Percentiles rank a stretch among this genome's conserved stretches.
phyloP scores from a whole-genome alignment of 2,113 vertebrate genomes.

The Myodes glareolus region DNA sequence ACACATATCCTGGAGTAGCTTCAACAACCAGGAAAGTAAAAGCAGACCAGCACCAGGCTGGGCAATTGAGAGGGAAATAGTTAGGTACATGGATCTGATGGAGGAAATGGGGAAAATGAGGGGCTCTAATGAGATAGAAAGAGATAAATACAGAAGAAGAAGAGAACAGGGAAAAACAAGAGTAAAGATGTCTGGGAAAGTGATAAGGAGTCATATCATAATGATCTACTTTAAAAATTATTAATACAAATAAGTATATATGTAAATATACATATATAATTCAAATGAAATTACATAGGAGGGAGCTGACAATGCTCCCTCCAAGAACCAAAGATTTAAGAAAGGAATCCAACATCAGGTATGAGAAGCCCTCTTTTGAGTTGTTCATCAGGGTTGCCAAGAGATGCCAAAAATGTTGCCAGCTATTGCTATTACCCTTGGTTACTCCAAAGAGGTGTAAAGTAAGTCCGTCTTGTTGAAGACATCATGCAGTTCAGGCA shows the following conservation, averaged over 20 bases:
- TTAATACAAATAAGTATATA: not conserved
- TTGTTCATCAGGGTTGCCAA: not conserved
- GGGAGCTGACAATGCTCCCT: not conserved
- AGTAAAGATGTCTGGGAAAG: not conserved
- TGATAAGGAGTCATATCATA: not conserved
- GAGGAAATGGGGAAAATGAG: not conserved
- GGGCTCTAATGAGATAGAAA: not conserved
- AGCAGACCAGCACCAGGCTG: not conserved
- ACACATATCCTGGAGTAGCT: not conserved
- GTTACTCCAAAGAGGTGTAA: not conserved
- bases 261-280: not conserved
- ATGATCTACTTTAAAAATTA: not conserved
- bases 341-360: not conserved
- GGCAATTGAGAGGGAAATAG: not conserved
- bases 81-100: not conserved
- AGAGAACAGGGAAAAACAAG: not conserved
- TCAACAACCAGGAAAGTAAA: not conserved
- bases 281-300: not conserved
- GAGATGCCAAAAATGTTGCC: not conserved
- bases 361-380: not conserved
- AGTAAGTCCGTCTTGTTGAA: not conserved
- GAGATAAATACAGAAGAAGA: not conserved
- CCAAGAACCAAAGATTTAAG: not conserved
- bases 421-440: not conserved
- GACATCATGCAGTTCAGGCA: not conserved